These are phyloP conservation scores for Apostichopus leukothele DNA, from an alignment of 53 echinoderm and acorn worm species.

Conservation along the genomic window DNA sequence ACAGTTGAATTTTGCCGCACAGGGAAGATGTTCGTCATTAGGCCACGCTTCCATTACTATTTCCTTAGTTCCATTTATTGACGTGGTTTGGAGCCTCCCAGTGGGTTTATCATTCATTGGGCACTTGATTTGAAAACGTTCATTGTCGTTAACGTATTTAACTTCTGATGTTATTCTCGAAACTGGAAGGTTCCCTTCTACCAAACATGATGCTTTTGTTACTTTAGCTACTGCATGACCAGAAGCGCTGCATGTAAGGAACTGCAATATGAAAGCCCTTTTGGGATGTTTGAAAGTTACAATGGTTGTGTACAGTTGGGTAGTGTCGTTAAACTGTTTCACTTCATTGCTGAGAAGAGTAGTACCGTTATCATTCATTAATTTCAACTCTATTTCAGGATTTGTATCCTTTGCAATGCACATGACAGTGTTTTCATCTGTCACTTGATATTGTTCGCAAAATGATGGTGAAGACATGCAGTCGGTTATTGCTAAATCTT, in stretches of 20 bases:
- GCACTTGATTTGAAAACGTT: neutral
- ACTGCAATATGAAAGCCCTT: neutral
- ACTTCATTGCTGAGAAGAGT: neutral
- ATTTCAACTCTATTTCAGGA: neutral
- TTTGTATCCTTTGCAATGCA: neutral
- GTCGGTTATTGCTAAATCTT: neutral
- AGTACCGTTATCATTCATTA: neutral
- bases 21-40: neutral
- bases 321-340: neutral
- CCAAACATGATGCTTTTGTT: neutral
- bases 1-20: neutral
- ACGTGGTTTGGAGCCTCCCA: neutral
- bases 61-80: neutral
- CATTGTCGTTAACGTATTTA: neutral
- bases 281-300: neutral
- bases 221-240: neutral
- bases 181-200: neutral
- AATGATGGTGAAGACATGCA: neutral
- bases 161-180: constrained; percentile 1
- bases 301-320: neutral
- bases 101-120: neutral
- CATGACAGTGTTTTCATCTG: neutral
- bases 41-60: neutral
- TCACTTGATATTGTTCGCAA: neutral
- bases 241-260: neutral